Evolutionary conservation across 2,888 invertebrate species (phyloP).

Genomic region (Nymphalis polychloros): DNA sequence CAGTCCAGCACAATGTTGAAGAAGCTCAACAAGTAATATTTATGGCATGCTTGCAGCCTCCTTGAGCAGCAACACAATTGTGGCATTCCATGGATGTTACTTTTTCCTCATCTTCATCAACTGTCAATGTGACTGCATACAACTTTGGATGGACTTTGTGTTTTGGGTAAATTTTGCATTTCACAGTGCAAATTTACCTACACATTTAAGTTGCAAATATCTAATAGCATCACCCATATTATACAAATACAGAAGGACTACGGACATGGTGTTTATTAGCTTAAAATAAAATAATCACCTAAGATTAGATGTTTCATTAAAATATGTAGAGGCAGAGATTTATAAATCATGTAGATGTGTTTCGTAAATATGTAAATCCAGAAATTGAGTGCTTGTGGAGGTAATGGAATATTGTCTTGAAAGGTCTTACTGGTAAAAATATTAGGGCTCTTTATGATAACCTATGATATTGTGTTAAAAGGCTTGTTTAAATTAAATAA

Average conservation of each 20-base stretch:
- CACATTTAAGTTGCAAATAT: no score
- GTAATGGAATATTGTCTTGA: no score
- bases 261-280: background rate
- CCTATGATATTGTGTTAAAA: background rate
- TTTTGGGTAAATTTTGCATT: conserved; percentile 44
- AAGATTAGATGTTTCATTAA: background rate
- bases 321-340: background rate
- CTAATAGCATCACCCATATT: no score
- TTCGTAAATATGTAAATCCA: no score
- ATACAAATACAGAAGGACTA: background rate
- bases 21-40: no score
- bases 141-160: conserved; percentile 46
- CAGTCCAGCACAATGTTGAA: no score
- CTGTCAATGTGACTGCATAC: conserved; percentile 41
- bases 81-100: conserved; percentile 36
- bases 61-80: conserved; percentile 45
- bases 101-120: conserved; percentile 38
- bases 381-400: no score
- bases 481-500: background rate
- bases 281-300: no score
- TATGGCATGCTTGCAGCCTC: conserved; percentile 50
- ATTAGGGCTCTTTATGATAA: background rate
- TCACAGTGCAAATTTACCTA: no score
- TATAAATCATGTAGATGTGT: no score
- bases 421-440: background rate